Evolutionary conservation across 2,797 vertebrate genomes (phyloP), one percentile per base, ranked within the genome.

Genomic region (Crax fasciolata): DNA sequence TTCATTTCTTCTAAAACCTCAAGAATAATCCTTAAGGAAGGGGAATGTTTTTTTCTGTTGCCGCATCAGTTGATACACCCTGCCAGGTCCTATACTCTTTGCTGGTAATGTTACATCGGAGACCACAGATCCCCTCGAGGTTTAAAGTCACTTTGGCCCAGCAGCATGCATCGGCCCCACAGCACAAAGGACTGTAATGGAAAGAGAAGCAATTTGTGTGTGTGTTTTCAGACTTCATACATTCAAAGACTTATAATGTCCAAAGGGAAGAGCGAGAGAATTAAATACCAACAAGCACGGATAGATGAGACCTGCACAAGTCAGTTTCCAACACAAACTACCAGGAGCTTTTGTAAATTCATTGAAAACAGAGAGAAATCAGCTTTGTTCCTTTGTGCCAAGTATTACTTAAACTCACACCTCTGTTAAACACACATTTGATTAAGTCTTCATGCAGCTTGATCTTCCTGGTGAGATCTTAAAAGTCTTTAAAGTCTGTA

Each of bases 91-190:
- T 87, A 3, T 78, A 55, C 55, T 78, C 43, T 94, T 87, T 75
- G 46, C 82, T 2, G 9, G 66, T 72, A 88, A 93, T 75, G 51
- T 86, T 73, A 44, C 70, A 62, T 93, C 58, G 62, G 68, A 94
- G 79, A 78, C 70, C 62, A 86, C 68, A 94, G 93, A 86, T 62
- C 16, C 93, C 91, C 95, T 91, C 1, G 0, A 88, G 93, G 91
- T 78, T 84, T 70, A 81, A 95, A 94, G 85, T 78, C 91, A 91
- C 83, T 96, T 88, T 91, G 85, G 61, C 65, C 91, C 76, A 93
- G 84, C 72, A 87, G 30, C 5, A 8, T 58, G 39, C 71, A 63
- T 85, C 68, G 87, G 52, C 20, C 15, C 15, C 62, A 75, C 70
- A 90, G 48, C 76, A 94, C 83, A 96, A 95, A 94, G 66, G 62